Conservation (phyloP, 2,888 invertebrate species). For the Nemoura dubitans region DNA sequence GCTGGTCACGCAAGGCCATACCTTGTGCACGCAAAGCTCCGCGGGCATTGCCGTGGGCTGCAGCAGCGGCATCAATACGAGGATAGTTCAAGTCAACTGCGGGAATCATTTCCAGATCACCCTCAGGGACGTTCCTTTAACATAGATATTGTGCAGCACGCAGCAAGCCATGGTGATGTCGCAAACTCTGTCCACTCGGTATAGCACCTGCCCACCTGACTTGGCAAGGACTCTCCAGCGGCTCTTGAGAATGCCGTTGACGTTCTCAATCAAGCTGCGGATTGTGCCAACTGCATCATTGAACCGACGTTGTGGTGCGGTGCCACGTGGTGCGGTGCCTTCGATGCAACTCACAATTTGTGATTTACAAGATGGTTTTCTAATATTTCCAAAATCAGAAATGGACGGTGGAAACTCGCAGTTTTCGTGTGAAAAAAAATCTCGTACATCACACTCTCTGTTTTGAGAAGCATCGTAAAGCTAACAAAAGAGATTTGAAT, state of each 20-base stretch:
- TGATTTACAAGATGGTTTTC: too few relatives aligned
- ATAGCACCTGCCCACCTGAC: slow-evolving; percentile 22
- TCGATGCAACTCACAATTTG: too few relatives aligned
- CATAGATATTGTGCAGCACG: slow-evolving; percentile 18
- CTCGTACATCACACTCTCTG: too few relatives aligned
- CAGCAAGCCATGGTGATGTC: slow-evolving; percentile 20
- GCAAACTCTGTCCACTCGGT: not conserved
- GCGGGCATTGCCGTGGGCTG: not conserved
- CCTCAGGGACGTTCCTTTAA: not conserved
- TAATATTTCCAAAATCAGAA: too few relatives aligned
- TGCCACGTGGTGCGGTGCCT: not conserved
- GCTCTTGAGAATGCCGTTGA: slow-evolving; percentile 10
- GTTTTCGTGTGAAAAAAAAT: too few relatives aligned
- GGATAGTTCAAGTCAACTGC: too few relatives aligned
- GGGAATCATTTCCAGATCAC: too few relatives aligned
- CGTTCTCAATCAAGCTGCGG: slow-evolving; percentile 18
- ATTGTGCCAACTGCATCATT: not conserved
- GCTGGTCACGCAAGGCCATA: not conserved
- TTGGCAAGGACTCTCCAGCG: slow-evolving; percentile 31
- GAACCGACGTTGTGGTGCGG: not conserved
- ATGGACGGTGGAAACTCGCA: too few relatives aligned
- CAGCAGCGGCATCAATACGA: not conserved
- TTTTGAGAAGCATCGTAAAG: too few relatives aligned
- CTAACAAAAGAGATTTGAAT: too few relatives aligned
- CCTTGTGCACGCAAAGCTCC: not conserved